Base-by-base conservation (phyloP, 53 echinoderm and acorn worm species). In the Glandiceps talaboti region DNA sequence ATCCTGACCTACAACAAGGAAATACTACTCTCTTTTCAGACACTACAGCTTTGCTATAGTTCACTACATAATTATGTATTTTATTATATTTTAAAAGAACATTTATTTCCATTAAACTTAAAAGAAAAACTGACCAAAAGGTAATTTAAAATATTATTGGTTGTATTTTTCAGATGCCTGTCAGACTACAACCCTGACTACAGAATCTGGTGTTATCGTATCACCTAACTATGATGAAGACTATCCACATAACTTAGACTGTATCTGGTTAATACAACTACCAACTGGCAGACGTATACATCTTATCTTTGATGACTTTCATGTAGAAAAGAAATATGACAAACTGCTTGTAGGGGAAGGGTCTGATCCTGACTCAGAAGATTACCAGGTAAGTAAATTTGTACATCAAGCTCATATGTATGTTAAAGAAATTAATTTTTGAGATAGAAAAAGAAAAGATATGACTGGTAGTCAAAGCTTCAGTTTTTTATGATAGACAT, bases 191-290 rank as follows among this genome's bases (percentile, higher is more conserved):
- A 26, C 79, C 26, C 73, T 90, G 33, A 89, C 83, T 29, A 82
- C 78, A 20, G 1, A 72, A 0, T 74, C 82, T 1, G 94, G 94
- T 0, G 75, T 75, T 1, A 92, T 94, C 27, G 32, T 76, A 32
- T 94, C 94, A 14, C 91, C 91, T 26, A 86, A 86, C 74, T 92
- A 87, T 79, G 87, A 87, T 6, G 27, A 76, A 33, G 74, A 33
- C 31, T 94, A 94, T 79, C 90, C 85, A 27, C 91, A 94, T 82
- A 82, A 84, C 79, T 75, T 90, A 76, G 84, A 87, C 28, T 94
- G 94, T 30, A 33, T 31, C 30, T 94, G 94, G 94, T 82, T 77
- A 14, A 90, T 94, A 28, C 90, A 82, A 6, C 91, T 90, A 1
- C 74, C 82, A 1, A 86, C 32, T 0, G 75, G 77, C 1, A 84